Conservation (phyloP, 2,888 invertebrate species). For the Phytoseiulus persimilis region DNA sequence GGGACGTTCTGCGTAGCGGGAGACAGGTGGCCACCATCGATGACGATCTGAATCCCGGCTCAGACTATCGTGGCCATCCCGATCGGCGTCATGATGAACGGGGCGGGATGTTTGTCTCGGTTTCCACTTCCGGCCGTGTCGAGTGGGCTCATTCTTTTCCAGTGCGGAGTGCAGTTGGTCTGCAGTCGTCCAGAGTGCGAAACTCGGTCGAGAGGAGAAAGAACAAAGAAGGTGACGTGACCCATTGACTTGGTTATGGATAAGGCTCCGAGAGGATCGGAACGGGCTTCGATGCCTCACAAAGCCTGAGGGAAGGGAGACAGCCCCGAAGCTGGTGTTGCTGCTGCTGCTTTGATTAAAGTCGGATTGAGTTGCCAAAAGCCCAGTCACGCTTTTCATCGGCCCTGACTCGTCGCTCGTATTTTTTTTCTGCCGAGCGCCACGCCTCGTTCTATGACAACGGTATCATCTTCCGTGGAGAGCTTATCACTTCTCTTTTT, state of each 20-base stretch:
- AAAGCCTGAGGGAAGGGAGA: not conserved
- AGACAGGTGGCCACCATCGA: not conserved
- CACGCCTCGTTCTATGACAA: not conserved
- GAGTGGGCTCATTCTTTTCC: not conserved
- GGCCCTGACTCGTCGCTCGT: not conserved
- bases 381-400: not conserved
- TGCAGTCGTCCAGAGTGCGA: not conserved
- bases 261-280: not conserved
- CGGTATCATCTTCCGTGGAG: not conserved
- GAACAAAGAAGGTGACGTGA: constrained; percentile 5
- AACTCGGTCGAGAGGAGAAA: not conserved
- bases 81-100: not conserved
- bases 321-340: not conserved
- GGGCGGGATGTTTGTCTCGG: not conserved
- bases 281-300: not conserved
- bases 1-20: not conserved
- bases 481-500: not conserved
- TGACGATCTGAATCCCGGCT: not conserved
- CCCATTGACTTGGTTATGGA: not conserved
- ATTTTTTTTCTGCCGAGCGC: not conserved
- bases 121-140: not conserved
- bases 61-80: not conserved
- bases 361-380: not conserved
- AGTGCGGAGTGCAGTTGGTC: not conserved
- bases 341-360: not conserved